These are phyloP conservation scores for Erpornis zantholeuca DNA, from an alignment of 2,113 vertebrate species.

Conservation along the genomic window DNA sequence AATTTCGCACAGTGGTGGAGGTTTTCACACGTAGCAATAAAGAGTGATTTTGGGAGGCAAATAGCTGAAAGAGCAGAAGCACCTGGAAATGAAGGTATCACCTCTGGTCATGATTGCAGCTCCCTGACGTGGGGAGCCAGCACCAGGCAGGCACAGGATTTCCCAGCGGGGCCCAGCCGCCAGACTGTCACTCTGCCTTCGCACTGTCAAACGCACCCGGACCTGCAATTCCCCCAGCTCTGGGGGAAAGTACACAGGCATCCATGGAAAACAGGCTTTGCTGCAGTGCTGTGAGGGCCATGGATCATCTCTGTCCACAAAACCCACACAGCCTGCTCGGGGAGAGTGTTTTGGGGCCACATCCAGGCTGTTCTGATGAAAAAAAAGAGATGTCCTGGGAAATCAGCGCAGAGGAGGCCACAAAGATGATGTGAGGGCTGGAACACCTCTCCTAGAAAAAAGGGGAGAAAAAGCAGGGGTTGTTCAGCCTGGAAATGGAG, in stretches of 20 bases:
- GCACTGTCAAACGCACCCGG: neutral
- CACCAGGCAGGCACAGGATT: neutral
- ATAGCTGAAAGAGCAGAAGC: neutral
- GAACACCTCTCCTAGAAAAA: neutral
- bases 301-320: rapidly evolving
- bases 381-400: neutral
- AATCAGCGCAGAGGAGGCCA: neutral
- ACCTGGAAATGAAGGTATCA: slow-evolving; percentile 47
- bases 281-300: neutral
- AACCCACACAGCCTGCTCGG: neutral
- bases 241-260: neutral
- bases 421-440: neutral
- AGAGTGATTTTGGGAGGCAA: neutral
- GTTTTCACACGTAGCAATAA: slow-evolving; percentile 30
- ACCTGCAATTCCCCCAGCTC: neutral
- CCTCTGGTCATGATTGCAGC: neutral
- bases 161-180: neutral
- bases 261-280: neutral
- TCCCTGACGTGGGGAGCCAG: neutral
- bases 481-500: neutral
- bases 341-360: neutral
- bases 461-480: neutral
- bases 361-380: neutral
- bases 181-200: slow-evolving; percentile 35
- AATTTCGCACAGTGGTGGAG: slow-evolving; percentile 7